Evolutionary conservation across 2,113 vertebrate species (phyloP), one percentile per base, ranked within the genome.

Genomic region (Sterna hirundo): DNA sequence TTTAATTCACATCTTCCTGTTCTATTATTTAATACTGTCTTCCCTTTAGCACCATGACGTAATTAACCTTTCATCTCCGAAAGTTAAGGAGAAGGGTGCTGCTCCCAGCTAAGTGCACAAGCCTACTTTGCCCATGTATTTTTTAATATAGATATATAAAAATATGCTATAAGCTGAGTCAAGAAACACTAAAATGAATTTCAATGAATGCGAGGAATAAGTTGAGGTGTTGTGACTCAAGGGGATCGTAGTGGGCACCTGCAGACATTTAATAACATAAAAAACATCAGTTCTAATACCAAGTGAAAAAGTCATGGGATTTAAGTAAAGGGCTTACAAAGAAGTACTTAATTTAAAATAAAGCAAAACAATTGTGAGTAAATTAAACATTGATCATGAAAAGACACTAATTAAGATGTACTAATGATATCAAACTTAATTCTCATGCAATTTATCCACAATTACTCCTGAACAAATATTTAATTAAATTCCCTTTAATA

Each of bases 381-480:
- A 98, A 98, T 97, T 96, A 97, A 97, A 90, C 88, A 95, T 11
- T 90, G 92, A 96, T 97, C 87, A 68, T 97, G 80, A 96, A 96
- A 95, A 94, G 42, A 81, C 82, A 80, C 86, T 95, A 97, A 95
- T 98, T 98, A 97, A 97, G 92, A 97, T 97, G 68, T 83, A 96
- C 94, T 96, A 97, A 97, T 96, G 81, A 96, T 55, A 98, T 72
- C 57, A 94, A 97, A 80, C 76, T 95, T 91, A 95, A 91, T 97
- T 97, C 82, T 97, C 51, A 85, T 90, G 65, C 87, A 97, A 88
- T 97, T 97, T 97, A 97, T 96, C 92, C 93, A 95, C 76, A 97
- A 97, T 98, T 98, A 97, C 76, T 84, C 75, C 86, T 93, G 93
- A 97, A 97, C 95, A 98, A 98, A 98, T 96, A 97, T 97, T 97